Base-by-base conservation (phyloP, 2,797 vertebrate genomes). In the Oryzias dopingdopingensis region DNA sequence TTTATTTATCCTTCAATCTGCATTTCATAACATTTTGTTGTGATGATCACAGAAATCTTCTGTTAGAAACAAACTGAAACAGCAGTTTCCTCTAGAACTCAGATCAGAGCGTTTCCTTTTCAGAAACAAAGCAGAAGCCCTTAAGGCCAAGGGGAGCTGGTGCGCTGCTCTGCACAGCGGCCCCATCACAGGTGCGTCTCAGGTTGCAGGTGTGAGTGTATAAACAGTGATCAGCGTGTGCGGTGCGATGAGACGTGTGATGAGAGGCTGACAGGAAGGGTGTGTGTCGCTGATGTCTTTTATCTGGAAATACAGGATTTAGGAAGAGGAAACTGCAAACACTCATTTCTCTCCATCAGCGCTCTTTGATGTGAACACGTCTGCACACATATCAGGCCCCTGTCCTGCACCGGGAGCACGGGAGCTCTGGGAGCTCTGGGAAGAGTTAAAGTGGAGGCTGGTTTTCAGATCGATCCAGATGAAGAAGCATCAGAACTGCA, bases 271-370 rank as follows among this genome's bases (percentile, higher is more conserved):
- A 77, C 79, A 83, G 82, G 82, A 85, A 86, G 81, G 80, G 80
- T 66, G 81, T 84, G 78, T 83, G 74, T 69, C 54, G 14, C 62
- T 46, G 61, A 58, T 16, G 40, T 40, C 82, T 87, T 87, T 87
- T 82, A 87, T 87, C 78, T 77, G 59, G 52, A 79, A 69, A 45
- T 51, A 16, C 52, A 43, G 81, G 83, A 79, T 76, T 87, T 80
- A 84, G 61, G 58, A 68, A 68, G 73, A 86, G 84, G 82, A 84
- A 84, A 85, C 76, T 63, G 53, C 77, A 86, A 88, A 86, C 86
- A 86, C 63, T 88, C 74, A 88, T 88, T 87, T 82, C 45, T 72
- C 14, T 52, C 47, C 2, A 46, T 14, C 24, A 26, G 43, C 20
- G 14, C 15, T 29, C 78, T 86, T 83, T 86, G 80, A 86, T 69